phyloP scores from a whole-genome alignment of 2,113 vertebrate species.

The Macaca fascicularis region DNA sequence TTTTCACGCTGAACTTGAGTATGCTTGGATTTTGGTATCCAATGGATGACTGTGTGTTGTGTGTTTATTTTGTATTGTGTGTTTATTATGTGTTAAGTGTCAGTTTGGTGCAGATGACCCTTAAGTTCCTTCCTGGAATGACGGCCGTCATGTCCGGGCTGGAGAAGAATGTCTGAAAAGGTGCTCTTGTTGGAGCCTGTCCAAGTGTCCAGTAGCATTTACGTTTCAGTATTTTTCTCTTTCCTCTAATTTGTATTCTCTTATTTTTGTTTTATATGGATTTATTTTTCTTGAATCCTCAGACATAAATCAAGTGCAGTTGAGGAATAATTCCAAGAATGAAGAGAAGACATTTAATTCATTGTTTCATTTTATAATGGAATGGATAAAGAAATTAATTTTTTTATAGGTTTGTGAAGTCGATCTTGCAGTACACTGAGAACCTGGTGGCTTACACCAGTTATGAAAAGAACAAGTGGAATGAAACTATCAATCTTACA shows the following conservation, averaged over 20 bases:
- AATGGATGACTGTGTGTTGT: not conserved
- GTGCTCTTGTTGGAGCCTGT: not conserved
- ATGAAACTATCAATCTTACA: slow-evolving; percentile 75
- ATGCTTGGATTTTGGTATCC: not conserved
- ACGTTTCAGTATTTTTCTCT: not conserved
- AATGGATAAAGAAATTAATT: not conserved
- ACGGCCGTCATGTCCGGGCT: accelerated
- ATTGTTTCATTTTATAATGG: accelerated
- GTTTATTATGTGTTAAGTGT: accelerated
- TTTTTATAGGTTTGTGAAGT: slow-evolving; percentile 82
- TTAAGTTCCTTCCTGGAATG: not conserved
- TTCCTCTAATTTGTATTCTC: not conserved
- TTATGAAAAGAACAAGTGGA: slow-evolving; percentile 84
- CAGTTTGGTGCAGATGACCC: not conserved
- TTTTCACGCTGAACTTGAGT: not conserved
- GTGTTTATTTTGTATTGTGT: not conserved
- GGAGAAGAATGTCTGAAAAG: not conserved
- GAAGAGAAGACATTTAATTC: not conserved
- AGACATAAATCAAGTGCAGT: not conserved
- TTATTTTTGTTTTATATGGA: not conserved
- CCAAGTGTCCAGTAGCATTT: accelerated
- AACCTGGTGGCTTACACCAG: slow-evolving; percentile 84
- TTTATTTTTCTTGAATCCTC: not conserved
- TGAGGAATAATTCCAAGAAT: not conserved
- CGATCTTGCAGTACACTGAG: slow-evolving; percentile 83